Evolutionary conservation across 2,888 invertebrate genomes (phyloP).

Genomic region (Sphinx pinastri): DNA sequence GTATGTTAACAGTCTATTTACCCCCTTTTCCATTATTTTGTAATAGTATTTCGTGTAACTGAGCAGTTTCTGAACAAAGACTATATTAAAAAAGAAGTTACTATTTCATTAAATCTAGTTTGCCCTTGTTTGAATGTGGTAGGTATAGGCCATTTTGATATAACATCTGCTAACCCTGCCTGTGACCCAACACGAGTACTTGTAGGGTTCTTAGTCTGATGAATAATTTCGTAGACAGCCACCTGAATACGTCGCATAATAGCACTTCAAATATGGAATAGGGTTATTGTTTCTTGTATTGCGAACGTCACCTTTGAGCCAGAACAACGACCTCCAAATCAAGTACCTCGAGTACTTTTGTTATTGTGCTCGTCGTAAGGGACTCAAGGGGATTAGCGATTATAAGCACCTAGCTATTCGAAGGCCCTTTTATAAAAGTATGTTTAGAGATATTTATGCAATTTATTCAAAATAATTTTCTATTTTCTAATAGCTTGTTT

Average conservation of each 20-base stretch:
- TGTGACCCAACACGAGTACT: not conserved
- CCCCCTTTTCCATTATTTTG: too few species aligned
- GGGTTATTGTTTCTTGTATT: conserved; percentile 32
- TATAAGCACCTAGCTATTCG: not conserved
- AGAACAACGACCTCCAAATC: conserved; percentile 29
- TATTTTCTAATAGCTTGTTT: not conserved
- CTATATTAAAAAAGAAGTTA: too few species aligned
- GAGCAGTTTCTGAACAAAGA: too few species aligned
- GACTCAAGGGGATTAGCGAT: not conserved
- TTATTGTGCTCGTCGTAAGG: not conserved
- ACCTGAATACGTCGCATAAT: conserved; percentile 27
- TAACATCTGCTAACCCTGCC: not conserved
- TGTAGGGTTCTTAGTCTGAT: not conserved
- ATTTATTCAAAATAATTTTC: not conserved
- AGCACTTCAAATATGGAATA: conserved; percentile 32
- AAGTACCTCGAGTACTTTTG: conserved; percentile 29
- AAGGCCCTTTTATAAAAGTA: not conserved
- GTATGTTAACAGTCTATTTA: too few species aligned
- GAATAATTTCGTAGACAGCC: conserved; percentile 15
- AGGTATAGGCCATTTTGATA: not conserved
- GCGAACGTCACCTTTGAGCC: conserved; percentile 31
- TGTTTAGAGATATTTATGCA: not conserved
- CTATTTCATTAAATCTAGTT: too few species aligned
- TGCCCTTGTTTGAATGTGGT: too few species aligned
- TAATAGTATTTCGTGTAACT: too few species aligned